Conservation (phyloP, 2,888 invertebrate species). For the Eulithis testata region DNA sequence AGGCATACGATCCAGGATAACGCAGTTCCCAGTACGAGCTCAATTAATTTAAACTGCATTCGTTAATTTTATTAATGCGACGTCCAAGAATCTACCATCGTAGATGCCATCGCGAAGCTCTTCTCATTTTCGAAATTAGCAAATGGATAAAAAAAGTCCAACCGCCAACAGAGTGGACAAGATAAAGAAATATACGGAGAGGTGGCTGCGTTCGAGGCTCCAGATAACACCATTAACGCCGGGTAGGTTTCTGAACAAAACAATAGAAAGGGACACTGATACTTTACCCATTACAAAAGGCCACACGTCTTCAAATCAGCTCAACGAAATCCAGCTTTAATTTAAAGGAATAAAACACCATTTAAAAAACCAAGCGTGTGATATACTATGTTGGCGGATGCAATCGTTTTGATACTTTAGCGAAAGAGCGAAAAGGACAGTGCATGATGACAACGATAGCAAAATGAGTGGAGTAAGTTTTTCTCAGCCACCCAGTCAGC, state of each 20-base stretch:
- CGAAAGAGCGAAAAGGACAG: constrained; percentile 69
- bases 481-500: constrained; percentile 85
- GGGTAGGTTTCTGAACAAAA: constrained; percentile 74
- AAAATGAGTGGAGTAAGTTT: constrained; percentile 84
- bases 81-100: constrained; percentile 78
- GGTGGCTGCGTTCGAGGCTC: constrained; percentile 81
- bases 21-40: constrained; percentile 70
- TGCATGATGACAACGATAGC: constrained; percentile 77
- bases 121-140: constrained; percentile 84
- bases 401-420: constrained; percentile 32
- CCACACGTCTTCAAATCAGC: constrained; percentile 31
- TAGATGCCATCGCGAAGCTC: constrained; percentile 77
- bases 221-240: constrained; percentile 84
- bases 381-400: constrained; percentile 35
- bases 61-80: constrained; percentile 83
- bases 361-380: constrained; percentile 10
- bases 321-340: constrained; percentile 40
- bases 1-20: constrained; percentile 69
- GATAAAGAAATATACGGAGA: constrained; percentile 84
- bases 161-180: constrained; percentile 80
- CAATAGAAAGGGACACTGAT: constrained; percentile 71
- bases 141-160: constrained; percentile 80
- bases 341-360: constrained; percentile 29
- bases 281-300: constrained; percentile 39
- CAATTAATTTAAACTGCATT: constrained; percentile 81